Conservation (phyloP, 2,797 vertebrate genomes). For the Cetoscarus ocellatus region DNA sequence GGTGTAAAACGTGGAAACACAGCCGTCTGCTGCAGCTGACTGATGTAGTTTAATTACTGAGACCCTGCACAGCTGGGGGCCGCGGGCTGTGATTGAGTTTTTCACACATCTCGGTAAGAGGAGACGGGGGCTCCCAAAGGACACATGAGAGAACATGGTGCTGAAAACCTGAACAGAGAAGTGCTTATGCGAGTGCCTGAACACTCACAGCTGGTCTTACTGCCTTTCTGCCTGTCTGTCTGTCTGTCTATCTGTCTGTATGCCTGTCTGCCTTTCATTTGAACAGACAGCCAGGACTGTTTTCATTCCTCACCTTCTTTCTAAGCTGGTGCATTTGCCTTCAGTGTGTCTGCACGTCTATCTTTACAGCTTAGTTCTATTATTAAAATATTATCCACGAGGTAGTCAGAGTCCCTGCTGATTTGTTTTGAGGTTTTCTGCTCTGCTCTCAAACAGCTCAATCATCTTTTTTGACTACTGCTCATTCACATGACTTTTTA, state of each 20-base stretch:
- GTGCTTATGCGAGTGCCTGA: slow-evolving; percentile 41
- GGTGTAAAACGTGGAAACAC: slow-evolving; percentile 8
- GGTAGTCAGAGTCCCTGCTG: neutral
- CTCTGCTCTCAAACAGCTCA: neutral
- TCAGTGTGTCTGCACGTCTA: neutral
- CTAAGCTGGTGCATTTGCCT: neutral
- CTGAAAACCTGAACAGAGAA: slow-evolving; percentile 60
- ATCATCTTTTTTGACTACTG: neutral
- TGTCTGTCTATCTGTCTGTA: slow-evolving; percentile 31
- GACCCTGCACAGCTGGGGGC: slow-evolving; percentile 64
- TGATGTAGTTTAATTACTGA: slow-evolving; percentile 75
- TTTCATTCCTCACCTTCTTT: slow-evolving; percentile 11
- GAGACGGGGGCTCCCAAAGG: slow-evolving; percentile 58
- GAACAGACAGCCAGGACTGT: slow-evolving; percentile 14
- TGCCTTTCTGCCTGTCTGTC: slow-evolving; percentile 25
- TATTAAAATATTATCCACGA: neutral
- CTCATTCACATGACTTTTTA: neutral
- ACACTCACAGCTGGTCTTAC: slow-evolving; percentile 50
- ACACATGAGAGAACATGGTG: slow-evolving; percentile 55
- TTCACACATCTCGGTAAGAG: slow-evolving; percentile 73
- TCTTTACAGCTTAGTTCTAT: neutral
- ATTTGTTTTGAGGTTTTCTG: neutral
- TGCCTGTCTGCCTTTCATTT: slow-evolving; percentile 1
- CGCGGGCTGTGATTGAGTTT: slow-evolving; percentile 72
- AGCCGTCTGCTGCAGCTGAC: slow-evolving; percentile 43